phyloP scores from a whole-genome alignment of 1,140 invertebrate species.

The Prorops nasuta region DNA sequence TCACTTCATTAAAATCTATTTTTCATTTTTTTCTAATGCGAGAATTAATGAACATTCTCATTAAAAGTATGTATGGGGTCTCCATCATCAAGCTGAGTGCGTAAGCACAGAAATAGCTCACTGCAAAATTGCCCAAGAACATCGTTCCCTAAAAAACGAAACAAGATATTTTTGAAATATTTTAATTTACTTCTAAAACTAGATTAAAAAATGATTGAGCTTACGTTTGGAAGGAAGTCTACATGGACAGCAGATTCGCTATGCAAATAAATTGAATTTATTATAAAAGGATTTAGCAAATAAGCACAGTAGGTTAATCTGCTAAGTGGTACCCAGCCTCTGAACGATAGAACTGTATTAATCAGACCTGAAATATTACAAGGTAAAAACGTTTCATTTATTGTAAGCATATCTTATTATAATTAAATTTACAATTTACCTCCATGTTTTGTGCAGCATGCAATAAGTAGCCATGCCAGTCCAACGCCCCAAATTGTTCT shows the following conservation, averaged over 20 bases:
- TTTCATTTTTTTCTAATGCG: conserved; percentile 10
- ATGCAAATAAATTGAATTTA: conserved; percentile 36
- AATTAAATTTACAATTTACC: conserved; percentile 29
- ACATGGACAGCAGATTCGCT: conserved; percentile 27
- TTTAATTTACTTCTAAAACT: neutral
- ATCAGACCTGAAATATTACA: conserved; percentile 42
- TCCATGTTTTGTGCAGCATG: conserved; percentile 52
- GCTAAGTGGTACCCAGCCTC: conserved; percentile 53
- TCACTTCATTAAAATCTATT: too few relatives aligned
- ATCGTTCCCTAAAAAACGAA: conserved; percentile 28
- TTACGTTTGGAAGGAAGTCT: conserved; percentile 43
- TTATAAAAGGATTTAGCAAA: conserved; percentile 56
- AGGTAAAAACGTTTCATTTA: neutral
- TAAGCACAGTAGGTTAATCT: conserved; percentile 56
- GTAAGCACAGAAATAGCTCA: conserved; percentile 36
- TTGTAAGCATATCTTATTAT: neutral
- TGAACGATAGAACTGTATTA: conserved; percentile 49
- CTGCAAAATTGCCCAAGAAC: conserved; percentile 25
- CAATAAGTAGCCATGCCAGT: conserved; percentile 55
- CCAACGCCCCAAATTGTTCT: conserved; percentile 56
- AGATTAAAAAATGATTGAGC: conserved; percentile 7
- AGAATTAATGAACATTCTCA: conserved; percentile 21
- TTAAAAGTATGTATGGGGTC: conserved; percentile 38
- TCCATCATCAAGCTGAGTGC: conserved; percentile 39
- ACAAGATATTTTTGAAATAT: neutral